Percentiles rank a stretch among this genome's conserved stretches.
phyloP scores from a whole-genome alignment of 2,797 vertebrate species.

The Agapornis canus region DNA sequence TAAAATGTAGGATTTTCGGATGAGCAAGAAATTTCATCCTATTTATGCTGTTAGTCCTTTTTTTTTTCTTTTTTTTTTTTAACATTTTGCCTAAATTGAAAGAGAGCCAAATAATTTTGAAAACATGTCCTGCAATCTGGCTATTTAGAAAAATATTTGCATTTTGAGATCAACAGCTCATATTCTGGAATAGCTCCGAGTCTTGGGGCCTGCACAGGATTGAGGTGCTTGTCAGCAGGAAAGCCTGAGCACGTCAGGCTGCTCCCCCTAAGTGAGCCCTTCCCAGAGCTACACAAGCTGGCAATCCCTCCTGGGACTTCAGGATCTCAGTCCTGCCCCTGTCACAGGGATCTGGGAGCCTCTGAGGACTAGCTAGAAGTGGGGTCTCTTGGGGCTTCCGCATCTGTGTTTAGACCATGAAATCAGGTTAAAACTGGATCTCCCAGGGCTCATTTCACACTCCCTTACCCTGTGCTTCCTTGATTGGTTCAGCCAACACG shows the following conservation, averaged over 20 bases:
- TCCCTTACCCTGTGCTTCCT: conserved; percentile 71
- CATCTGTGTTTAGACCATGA: neutral
- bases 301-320: neutral
- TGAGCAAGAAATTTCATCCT: neutral
- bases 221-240: neutral
- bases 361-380: neutral
- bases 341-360: neutral
- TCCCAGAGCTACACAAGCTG: neutral
- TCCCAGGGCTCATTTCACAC: neutral
- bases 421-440: neutral
- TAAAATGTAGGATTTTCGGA: neutral
- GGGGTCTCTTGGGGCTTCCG: neutral
- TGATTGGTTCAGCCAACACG: conserved; percentile 57
- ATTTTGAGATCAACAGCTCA: neutral
- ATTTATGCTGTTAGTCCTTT: neutral
- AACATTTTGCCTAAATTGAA: neutral
- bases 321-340: neutral
- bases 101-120: neutral
- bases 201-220: neutral
- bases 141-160: neutral
- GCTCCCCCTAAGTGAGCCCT: neutral
- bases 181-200: neutral
- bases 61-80: neutral
- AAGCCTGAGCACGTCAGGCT: neutral
- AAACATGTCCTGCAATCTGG: neutral